Conservation (phyloP, 2,113 vertebrate genomes). For the Leiothrix lutea region DNA sequence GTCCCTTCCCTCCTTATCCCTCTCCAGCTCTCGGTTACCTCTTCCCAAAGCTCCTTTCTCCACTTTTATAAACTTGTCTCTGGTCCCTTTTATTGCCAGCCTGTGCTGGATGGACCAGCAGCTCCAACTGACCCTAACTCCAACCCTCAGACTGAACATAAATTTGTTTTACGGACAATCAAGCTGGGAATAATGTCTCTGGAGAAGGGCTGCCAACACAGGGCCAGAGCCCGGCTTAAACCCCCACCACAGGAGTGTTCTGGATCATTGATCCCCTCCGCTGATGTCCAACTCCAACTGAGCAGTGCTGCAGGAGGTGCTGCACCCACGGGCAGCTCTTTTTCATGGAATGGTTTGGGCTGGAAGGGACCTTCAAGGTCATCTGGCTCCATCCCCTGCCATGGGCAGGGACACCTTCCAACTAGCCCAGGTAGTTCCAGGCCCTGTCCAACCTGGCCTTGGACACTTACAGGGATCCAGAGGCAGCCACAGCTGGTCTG, state of each 20-base stretch:
- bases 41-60: background rate
- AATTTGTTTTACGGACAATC: background rate
- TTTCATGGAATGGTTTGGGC: background rate
- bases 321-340: background rate
- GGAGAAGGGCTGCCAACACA: fast-evolving
- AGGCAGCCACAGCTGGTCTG: background rate
- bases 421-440: fast-evolving
- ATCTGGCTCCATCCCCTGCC: background rate
- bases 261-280: background rate
- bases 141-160: background rate
- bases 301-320: background rate
- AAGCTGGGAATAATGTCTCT: fast-evolving
- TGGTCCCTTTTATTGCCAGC: background rate
- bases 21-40: fast-evolving
- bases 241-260: background rate
- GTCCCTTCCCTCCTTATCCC: background rate
- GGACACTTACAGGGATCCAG: background rate
- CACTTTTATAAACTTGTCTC: background rate
- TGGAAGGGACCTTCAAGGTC: background rate
- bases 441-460: fast-evolving
- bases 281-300: fast-evolving
- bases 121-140: background rate
- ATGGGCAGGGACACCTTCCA: background rate
- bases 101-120: background rate
- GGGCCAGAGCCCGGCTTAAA: fast-evolving